Evolutionary conservation across 2,888 invertebrate genomes (phyloP).

Genomic region (Pheosia gnoma): DNA sequence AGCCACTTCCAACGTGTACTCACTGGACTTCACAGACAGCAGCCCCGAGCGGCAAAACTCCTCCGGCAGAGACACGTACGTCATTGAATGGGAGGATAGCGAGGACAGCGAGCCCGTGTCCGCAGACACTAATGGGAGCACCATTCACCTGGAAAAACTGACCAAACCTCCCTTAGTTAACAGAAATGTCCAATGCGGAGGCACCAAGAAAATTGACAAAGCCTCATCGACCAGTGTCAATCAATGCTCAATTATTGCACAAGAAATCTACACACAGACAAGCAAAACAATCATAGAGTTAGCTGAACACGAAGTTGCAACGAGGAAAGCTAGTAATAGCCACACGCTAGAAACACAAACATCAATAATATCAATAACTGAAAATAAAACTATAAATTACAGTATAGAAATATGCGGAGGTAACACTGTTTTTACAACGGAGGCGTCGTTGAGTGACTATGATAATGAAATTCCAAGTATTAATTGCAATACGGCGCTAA

Average conservation of each 20-base stretch:
- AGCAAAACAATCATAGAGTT: conserved; percentile 84
- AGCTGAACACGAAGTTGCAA: conserved; percentile 60
- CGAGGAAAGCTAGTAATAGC: conserved; percentile 28
- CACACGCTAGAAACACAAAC: conserved; percentile 72
- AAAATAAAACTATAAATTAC: conserved; percentile 62
- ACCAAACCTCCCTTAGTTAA: conserved; percentile 25
- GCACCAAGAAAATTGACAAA: conserved; percentile 25
- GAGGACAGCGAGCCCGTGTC: conserved; percentile 63
- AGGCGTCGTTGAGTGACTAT: conserved; percentile 4
- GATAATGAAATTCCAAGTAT: conserved; percentile 7
- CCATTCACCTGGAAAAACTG: conserved; percentile 40
- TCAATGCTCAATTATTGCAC: conserved; percentile 49
- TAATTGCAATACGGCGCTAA: conserved; percentile 19
- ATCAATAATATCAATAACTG: conserved; percentile 65
- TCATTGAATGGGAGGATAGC: conserved; percentile 65
- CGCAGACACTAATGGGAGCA: conserved; percentile 41
- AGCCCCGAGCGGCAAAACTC: conserved; percentile 70
- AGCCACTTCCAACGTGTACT: conserved; percentile 66
- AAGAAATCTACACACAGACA: conserved; percentile 82
- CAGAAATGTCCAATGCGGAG: conserved; percentile 33
- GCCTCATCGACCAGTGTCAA: conserved; percentile 42
- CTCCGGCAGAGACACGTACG: conserved; percentile 71
- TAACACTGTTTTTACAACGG: conserved; percentile 11
- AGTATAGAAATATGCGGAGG: conserved; percentile 50
- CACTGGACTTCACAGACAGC: conserved; percentile 71